Base-by-base conservation (phyloP, 2,888 invertebrate genomes). In the Bembecia ichneumoniformis region DNA sequence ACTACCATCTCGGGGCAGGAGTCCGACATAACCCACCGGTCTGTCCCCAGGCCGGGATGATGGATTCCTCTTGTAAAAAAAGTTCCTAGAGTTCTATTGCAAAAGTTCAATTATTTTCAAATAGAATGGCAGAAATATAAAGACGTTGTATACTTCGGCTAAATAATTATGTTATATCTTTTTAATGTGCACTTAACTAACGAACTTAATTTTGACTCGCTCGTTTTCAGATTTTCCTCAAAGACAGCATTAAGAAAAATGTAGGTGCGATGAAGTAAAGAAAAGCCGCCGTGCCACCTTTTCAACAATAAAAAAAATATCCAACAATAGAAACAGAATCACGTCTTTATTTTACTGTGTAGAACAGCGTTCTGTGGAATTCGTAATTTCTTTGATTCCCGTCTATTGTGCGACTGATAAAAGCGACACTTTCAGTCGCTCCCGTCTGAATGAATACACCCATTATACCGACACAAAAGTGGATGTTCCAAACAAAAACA, bases 321-420 rank as follows among this genome's bases (percentile, higher is more conserved):
- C 48, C 49, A 47, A 53, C 55, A 55, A 53, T 49, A 46, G 50
- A 47, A 36, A 47, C 51, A 46, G 51, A 55, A 53, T 53, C 49
- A 48, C 60, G 66, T 67, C 70, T 71, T 74, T 73, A 73, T 69
- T 74, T 71, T 64, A 72, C 64, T 66, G 59, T 87, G 89, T 88
- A 89, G 88, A 68, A 70, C 71, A 70, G 65, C 63, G 69, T 68
- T 63, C 65, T 64, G 68, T 66, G 66, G 73, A 77, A 80, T 78
- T 76, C 74, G 73, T 82, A 82, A 82, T 83, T 82, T 84, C 83
- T 84, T 84, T 82, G 84, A 86, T 84, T 84, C 77, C 66, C 71
- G 68, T 61, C 82, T 68, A 82, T 83, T 83, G 83, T 84, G 68
- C 71, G 58, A 59, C 70, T 76, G 83, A 84, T 86, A 84, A 84